Conservation (phyloP, 2,113 vertebrate species). For the Oryzias melastigma region DNA sequence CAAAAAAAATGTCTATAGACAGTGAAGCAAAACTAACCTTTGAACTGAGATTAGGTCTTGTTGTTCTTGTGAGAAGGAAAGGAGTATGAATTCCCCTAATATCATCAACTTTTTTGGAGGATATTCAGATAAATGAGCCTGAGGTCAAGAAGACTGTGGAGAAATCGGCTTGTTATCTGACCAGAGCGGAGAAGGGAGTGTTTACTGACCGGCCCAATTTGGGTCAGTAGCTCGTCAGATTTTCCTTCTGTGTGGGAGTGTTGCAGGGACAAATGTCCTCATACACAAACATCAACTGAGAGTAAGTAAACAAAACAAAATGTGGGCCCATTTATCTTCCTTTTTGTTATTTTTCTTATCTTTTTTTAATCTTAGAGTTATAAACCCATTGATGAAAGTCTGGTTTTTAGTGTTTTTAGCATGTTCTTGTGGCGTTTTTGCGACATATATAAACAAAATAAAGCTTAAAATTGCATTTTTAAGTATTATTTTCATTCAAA, state of each 20-base stretch:
- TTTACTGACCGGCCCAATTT: constrained; percentile 25
- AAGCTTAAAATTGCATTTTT: no score
- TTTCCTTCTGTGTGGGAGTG: constrained; percentile 45
- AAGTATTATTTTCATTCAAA: no score
- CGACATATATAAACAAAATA: no score
- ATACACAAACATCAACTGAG: constrained; percentile 8
- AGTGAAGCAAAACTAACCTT: no score
- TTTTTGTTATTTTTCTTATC: no score
- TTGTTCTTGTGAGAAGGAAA: not conserved
- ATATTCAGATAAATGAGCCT: constrained; percentile 22
- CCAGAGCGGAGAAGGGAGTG: constrained; percentile 26
- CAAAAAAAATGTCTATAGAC: no score
- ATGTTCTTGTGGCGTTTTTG: no score
- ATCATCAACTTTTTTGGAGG: not conserved
- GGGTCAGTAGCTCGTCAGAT: constrained; percentile 55
- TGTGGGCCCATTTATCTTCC: not conserved
- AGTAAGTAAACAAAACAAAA: not conserved
- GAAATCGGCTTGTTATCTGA: constrained; percentile 42
- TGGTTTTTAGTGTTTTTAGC: not conserved
- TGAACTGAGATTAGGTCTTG: no score
- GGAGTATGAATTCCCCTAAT: constrained; percentile 5
- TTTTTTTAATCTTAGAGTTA: no score
- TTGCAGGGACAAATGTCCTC: constrained; percentile 1
- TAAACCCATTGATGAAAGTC: no score
- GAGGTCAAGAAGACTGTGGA: constrained; percentile 19